Evolutionary conservation across 2,888 invertebrate genomes (phyloP), one percentile per base, ranked within the genome.

Genomic region (Dromius quadrimaculatus): DNA sequence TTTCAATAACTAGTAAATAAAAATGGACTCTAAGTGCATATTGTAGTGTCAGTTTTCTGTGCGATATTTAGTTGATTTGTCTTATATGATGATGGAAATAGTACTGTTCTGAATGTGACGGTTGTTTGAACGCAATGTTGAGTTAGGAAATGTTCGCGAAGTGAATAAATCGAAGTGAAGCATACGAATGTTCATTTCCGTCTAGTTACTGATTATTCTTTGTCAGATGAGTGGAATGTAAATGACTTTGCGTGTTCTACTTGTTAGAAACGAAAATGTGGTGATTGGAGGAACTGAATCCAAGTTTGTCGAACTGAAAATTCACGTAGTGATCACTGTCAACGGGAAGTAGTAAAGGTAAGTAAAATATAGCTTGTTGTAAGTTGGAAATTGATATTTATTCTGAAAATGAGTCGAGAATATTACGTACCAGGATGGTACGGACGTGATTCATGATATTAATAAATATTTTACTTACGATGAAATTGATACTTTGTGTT

Each of bases 401-500:
- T 59, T 36, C 17, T 19, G 59, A 59, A 47, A 59, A 34, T 38
- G 38, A 59, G 20, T 59, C 11, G 36, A 19, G 59, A 19, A 38
- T 59, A 13, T 19, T 59, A 36, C 59, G 59, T 59, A 59, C 59
- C 59, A 59, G 59, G 59, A 59, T 59, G 59, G 59, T n/a, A 59
- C 59, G 59, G 28, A 34, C 59, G 59, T 20, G 19, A 59, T 36
- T 59, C 59, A 59, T 59, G 19, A 36, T 23, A 59, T 38, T 34
- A 54, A 54, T 54, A 54, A 54, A 54, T 28, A 15, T 54, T 5
- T 4, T 9, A 54, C 50, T 54, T 54, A 54, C 50, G 23, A 59
- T 36, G 36, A 34, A 59, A 36, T 59, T 11, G 15, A 28, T 28
- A 11, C 15, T 54, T 28, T 4, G 50, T 54, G 28, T 28, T 28